Percentiles rank a stretch among this genome's conserved stretches.
phyloP scores from a whole-genome alignment of 2,888 invertebrate species.

The Eilema griseolum region DNA sequence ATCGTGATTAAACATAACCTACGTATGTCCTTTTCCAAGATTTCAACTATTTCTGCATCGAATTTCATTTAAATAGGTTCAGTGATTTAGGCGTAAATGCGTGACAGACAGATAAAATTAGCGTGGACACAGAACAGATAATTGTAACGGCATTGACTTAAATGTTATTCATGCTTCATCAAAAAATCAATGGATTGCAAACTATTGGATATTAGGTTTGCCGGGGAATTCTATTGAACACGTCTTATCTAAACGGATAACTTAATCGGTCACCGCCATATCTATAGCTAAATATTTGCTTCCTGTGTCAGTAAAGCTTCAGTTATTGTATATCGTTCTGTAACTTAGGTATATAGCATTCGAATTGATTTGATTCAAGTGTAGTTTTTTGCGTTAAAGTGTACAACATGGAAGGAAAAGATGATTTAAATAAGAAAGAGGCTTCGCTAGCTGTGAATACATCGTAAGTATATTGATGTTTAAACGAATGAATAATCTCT shows the following conservation, averaged over 20 bases:
- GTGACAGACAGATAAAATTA: too few species aligned
- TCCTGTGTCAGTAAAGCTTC: background rate
- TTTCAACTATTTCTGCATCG: too few species aligned
- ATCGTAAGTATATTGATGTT: slow-evolving; percentile 31
- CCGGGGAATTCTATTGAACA: background rate
- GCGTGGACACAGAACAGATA: too few species aligned
- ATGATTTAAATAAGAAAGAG: background rate
- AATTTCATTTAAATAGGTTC: too few species aligned
- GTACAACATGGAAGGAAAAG: background rate
- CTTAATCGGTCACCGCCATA: background rate
- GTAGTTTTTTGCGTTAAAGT: background rate
- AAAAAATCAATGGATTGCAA: too few species aligned
- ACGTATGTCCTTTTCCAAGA: too few species aligned
- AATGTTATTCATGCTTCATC: too few species aligned
- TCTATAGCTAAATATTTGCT: background rate
- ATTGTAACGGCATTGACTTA: too few species aligned
- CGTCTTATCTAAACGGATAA: background rate
- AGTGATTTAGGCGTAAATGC: too few species aligned
- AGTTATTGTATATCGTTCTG: background rate
- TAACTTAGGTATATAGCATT: background rate
- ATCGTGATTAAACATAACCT: too few species aligned
- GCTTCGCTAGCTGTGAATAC: slow-evolving; percentile 38
- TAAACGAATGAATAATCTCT: too few species aligned
- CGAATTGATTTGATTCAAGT: background rate
- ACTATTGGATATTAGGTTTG: background rate